These are phyloP conservation scores for Octomys mimax DNA, from an alignment of 2,797 vertebrate genomes.

Conservation along the genomic window DNA sequence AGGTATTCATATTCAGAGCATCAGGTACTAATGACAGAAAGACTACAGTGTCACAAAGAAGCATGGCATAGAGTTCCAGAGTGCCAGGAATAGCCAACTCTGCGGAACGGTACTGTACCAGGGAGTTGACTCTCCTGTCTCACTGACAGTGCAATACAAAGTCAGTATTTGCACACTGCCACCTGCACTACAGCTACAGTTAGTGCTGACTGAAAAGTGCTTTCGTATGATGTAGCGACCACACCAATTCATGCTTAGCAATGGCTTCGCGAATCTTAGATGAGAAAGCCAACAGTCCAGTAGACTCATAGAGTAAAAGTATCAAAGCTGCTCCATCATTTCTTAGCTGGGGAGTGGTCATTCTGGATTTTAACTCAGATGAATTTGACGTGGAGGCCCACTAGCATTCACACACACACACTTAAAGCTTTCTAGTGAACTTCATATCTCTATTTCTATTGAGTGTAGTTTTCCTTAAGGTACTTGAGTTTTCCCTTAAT, in stretches of 20 bases:
- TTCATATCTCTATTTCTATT: constrained; percentile 27
- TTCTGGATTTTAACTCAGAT: neutral
- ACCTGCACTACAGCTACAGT: neutral
- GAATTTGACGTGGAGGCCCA: neutral
- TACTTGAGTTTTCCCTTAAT: constrained; percentile 63
- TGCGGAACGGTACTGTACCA: neutral
- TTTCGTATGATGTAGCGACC: neutral
- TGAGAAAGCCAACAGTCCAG: neutral
- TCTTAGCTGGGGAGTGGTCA: neutral
- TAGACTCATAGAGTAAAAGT: neutral
- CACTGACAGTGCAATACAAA: neutral
- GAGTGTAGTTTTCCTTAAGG: neutral
- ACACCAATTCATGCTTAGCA: neutral
- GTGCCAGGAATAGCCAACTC: neutral
- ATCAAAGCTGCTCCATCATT: neutral
- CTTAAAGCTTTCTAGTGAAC: neutral
- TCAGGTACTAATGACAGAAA: neutral
- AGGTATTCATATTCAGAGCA: neutral
- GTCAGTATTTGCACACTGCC: neutral
- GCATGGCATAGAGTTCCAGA: neutral
- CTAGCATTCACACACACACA: neutral
- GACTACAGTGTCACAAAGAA: neutral
- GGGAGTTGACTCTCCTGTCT: neutral
- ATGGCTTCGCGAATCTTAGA: neutral
- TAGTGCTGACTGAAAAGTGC: neutral